Percentiles rank a stretch among this genome's conserved stretches.
Conservation (phyloP, 1,140 invertebrate genomes). For the Nebria ingens region DNA sequence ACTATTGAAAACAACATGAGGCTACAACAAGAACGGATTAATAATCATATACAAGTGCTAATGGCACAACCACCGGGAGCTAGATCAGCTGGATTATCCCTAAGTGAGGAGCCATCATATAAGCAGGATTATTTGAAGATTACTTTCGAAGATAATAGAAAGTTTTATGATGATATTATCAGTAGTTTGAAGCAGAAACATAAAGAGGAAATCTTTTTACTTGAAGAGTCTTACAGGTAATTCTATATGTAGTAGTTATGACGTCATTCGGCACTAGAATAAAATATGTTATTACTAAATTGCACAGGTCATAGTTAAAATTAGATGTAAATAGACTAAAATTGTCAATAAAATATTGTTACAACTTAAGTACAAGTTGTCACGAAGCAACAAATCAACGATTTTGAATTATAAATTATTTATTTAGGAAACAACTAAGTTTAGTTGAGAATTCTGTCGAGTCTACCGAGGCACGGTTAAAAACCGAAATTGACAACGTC, state of each 20-base stretch:
- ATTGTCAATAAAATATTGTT: no score
- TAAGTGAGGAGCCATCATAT: conserved; percentile 11
- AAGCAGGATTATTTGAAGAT: conserved; percentile 17
- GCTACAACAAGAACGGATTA: conserved; percentile 40
- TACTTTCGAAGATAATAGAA: conserved; percentile 16
- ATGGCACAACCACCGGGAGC: conserved; percentile 29
- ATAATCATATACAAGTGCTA: conserved; percentile 39
- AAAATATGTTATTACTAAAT: no score
- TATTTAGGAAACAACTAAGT: conserved; percentile 38
- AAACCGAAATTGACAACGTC: conserved; percentile 30
- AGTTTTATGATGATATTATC: conserved; percentile 30
- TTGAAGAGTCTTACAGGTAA: conserved; percentile 41
- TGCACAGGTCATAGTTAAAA: no score
- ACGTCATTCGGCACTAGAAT: no score
- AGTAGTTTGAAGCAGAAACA: conserved; percentile 36
- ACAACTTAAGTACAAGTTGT: no score
- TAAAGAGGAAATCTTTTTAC: conserved; percentile 39
- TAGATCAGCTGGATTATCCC: conserved; percentile 1
- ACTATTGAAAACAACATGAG: conserved; percentile 39
- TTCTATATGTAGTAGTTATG: conserved; percentile 12
- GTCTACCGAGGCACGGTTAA: conserved; percentile 34
- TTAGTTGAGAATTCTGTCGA: conserved; percentile 35
- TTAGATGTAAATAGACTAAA: no score
- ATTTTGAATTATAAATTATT: no score
- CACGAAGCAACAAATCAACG: no score